phyloP scores from a whole-genome alignment of 2,113 vertebrate genomes.

The Alces alces region DNA sequence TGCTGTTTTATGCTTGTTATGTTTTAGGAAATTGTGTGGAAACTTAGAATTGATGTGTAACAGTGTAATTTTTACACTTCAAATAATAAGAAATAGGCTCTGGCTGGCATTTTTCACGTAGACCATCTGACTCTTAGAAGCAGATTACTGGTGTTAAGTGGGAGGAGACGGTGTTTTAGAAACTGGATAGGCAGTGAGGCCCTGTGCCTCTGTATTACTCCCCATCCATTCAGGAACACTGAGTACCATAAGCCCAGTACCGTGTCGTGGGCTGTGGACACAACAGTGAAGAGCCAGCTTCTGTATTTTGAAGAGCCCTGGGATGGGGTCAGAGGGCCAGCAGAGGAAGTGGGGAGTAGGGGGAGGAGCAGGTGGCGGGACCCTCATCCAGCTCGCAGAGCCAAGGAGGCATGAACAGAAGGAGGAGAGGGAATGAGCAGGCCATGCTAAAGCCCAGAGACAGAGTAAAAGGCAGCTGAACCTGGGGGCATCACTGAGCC shows the following conservation, averaged over 20 bases:
- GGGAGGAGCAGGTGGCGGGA: rapidly evolving
- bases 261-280: neutral
- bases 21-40: constrained; percentile 28
- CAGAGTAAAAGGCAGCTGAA: neutral
- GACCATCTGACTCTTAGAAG: neutral
- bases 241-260: neutral
- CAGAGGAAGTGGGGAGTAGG: neutral
- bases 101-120: neutral
- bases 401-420: neutral
- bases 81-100: constrained; percentile 10
- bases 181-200: neutral
- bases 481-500: neutral
- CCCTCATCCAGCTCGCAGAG: neutral
- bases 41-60: neutral
- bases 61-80: constrained; percentile 10
- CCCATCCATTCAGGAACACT: neutral
- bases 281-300: neutral
- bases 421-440: neutral
- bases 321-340: neutral
- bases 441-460: neutral
- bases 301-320: neutral
- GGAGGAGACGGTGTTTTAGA: constrained; percentile 4
- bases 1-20: neutral
- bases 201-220: neutral
- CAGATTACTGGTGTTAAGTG: neutral